Base-by-base conservation (phyloP, 2,113 vertebrate genomes). In the Sander lucioperca region DNA sequence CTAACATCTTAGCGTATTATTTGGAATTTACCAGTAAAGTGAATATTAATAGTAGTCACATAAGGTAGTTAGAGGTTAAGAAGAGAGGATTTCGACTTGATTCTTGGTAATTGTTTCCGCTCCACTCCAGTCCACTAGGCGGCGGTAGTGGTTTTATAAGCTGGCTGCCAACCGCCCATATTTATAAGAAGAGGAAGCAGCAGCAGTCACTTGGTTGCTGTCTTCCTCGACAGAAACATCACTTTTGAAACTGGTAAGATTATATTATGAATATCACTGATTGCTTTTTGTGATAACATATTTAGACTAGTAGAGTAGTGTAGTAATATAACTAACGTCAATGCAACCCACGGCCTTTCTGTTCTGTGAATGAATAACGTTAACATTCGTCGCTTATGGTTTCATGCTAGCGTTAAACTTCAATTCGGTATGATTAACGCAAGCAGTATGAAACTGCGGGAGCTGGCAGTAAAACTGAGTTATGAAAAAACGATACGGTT, bases 81-180 rank as follows among this genome's bases (percentile, higher is more conserved):
- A 15, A 19, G 33, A 39, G 5, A 16, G 3, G 19, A 27, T 39
- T 27, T 23, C 6, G 21, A 48, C 2, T 2, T 45, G 62, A 25
- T 61, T 10, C 6, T 47, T 15, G 62, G 7, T 2, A 1, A 25
- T 47, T 16, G 30, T 21, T 4, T 19, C 7, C 3, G 1, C 4
- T 33, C 23, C 33, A 5, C 48, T 58, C 72, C 67, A 2, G 21
- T 7, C 67, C 86, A 61, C 9, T 1, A 73, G 83, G 72, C 1
- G 83, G 83, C 62, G 72, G 6, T 21, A 39, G 4, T 10, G 7
- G 2, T 1, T 2, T 1, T 18, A 3, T 1, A 6, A 39, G 2
- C 3, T 4, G 4, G 7, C 18, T n/a, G 8, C 21, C 0, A 2
- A 3, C 48, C 1, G n/a, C 5, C 3, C 0, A 7, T 2, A 11